Evolutionary conservation across 2,888 invertebrate species (phyloP).

Genomic region (Trissolcus brochymenae): DNA sequence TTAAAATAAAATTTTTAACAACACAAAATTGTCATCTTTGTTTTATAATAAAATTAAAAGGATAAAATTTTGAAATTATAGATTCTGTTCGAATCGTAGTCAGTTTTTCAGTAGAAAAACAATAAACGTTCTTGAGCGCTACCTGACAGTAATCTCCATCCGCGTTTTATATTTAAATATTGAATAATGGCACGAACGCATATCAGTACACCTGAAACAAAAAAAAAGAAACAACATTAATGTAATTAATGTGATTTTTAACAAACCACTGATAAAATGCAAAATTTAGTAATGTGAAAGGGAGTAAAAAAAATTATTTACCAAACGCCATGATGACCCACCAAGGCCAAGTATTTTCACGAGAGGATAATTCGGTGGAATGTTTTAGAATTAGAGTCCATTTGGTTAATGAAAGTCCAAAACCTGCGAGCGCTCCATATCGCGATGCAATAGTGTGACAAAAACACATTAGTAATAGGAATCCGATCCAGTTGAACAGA

Average conservation of each 20-base stretch:
- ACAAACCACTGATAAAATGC: background rate
- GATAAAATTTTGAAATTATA: conserved; percentile 1
- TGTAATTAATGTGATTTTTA: background rate
- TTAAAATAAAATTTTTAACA: no score
- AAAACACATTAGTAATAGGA: conserved; percentile 93
- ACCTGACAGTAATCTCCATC: conserved; percentile 90
- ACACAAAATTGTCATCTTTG: no score
- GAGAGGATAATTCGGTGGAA: conserved; percentile 90
- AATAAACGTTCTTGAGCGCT: conserved; percentile 91
- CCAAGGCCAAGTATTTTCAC: conserved; percentile 94
- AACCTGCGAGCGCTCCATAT: conserved; percentile 94
- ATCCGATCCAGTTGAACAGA: conserved; percentile 97
- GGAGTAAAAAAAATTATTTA: conserved; percentile 73
- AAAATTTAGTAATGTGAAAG: background rate
- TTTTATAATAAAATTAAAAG: no score
- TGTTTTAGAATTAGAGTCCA: conserved; percentile 97
- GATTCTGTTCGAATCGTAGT: background rate
- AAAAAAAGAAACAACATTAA: background rate
- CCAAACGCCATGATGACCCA: conserved; percentile 95
- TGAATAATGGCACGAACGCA: conserved; percentile 91
- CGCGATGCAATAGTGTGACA: conserved; percentile 95
- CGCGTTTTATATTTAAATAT: conserved; percentile 91
- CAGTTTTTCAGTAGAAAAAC: conserved; percentile 85
- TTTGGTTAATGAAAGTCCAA: conserved; percentile 94
- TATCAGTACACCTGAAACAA: conserved; percentile 85